phyloP scores from a whole-genome alignment of 1,140 invertebrate species.

The Luehdorfia chinensis region DNA sequence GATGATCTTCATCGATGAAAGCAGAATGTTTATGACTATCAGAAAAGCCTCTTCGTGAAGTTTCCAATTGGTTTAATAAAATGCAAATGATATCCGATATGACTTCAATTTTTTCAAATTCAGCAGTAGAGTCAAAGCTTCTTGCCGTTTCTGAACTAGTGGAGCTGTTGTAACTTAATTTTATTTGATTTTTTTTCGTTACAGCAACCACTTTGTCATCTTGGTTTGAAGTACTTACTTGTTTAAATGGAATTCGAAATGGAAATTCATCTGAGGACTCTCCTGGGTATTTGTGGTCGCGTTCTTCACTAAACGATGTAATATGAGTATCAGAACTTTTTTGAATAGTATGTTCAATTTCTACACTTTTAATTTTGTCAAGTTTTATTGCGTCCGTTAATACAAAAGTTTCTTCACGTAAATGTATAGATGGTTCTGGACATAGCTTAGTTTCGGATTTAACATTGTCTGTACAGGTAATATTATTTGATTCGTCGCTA shows the following conservation, averaged over 20 bases:
- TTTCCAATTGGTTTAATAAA: slow-evolving; percentile 39
- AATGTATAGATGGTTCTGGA: no score
- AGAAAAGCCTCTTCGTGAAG: slow-evolving; percentile 39
- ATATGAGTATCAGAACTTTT: no score
- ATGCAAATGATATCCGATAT: slow-evolving; percentile 44
- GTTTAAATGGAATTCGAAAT: not conserved
- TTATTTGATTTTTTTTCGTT: slow-evolving; percentile 4
- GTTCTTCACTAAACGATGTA: no score
- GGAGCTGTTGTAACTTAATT: slow-evolving; percentile 21
- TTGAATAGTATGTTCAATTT: no score
- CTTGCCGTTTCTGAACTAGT: slow-evolving; percentile 29
- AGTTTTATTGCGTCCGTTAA: no score
- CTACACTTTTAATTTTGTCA: no score
- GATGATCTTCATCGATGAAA: not conserved
- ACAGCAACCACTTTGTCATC: not conserved
- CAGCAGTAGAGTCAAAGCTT: slow-evolving; percentile 56
- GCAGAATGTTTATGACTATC: not conserved
- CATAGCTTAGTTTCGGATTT: no score
- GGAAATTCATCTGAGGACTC: no score
- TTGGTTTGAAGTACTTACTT: not conserved
- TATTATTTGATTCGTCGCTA: slow-evolving; percentile 38
- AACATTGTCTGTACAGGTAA: no score
- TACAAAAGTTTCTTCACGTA: no score
- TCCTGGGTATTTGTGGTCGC: no score
- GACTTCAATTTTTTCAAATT: slow-evolving; percentile 64